Base-by-base conservation (phyloP, 2,888 invertebrate species). In the Gryllus longicercus region DNA sequence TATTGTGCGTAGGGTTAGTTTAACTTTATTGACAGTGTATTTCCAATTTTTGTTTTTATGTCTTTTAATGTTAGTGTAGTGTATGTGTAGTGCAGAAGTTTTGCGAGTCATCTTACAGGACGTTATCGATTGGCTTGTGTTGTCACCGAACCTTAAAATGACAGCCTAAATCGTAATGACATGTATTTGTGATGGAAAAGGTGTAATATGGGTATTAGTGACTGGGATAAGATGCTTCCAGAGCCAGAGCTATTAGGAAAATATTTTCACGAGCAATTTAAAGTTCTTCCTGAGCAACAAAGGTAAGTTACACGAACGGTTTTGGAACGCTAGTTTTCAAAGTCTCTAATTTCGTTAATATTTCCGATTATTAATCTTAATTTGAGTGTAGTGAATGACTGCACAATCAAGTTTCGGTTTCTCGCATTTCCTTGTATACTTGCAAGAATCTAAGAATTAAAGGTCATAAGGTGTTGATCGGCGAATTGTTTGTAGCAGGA, bases 181-280 rank as follows among this genome's bases (percentile, higher is more conserved):
- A 63, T 63, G 63, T 63, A 63, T 63, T 63, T 75, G 75, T 25
- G 25, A 75, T 75, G 25, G 25, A 14, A 75, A 21, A 25, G 23
- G 18, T 14, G 23, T 75, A 81, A 76, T 49, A 82, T 82, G 82
- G 82, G 82, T 50, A 78, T 81, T 51, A 82, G 82, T 49, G 82
- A 81, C 75, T 82, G 82, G 83, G 83, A 82, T 79, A 82, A 82
- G 79, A 85, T 88, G 85, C 85, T 88, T 84, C 88, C 88, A 74
- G 88, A 88, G 83, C 87, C 88, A 77, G 86, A 87, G 51, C 86
- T 86, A 83, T 87, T 88, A 80, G 87, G 86, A 80, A 86, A 87
- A 85, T 87, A 86, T 84, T 88, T 89, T 83, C 87, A 88, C 82
- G 87, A 88, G 82, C 85, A 88, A 79, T 88, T 88, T 84, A 88